Base-by-base conservation (phyloP, 2,888 invertebrate genomes). In the Lymantria dispar region DNA sequence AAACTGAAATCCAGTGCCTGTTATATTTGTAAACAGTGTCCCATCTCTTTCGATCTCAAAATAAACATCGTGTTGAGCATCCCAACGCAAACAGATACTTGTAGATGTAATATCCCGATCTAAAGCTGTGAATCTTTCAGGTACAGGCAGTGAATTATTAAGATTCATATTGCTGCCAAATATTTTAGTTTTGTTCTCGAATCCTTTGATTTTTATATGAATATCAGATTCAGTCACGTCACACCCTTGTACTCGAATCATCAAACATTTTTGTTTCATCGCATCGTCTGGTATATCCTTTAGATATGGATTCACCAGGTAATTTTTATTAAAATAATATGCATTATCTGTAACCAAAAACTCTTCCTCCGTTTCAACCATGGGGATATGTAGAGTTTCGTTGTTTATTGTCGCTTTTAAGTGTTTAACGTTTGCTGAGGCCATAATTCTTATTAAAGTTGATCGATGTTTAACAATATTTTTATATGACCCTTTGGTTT, bases 31-130 rank as follows among this genome's bases (percentile, higher is more conserved):
- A 58, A 81, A 86, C 42, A 87, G 58, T 8, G 57, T 54, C 3
- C 74, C 80, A 55, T 89, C 82, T 74, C 78, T 80, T 62, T 87
- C 85, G 33, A 90, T 80, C 74, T 90, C 90, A 51, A 85, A 85
- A 57, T 75, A 83, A 48, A 54, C 78, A 9, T 68, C 52, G 45
- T 70, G 52, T 10, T 68, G 60, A 36, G 52, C 12, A 0, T 76
- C 60, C 90, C 89, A 90, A 29, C 70, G 56, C 33, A 89, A 47
- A 30, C 68, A 67, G 7, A 87, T 67, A 8, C 76, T 71, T 14
- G 70, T 78, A 10, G 76, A 50, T n/a, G 77, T 75, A 30, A 68
- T 70, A 44, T 74, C 68, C 31, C 70, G 62, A 14, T 76, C 64
- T 2, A 62, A 42, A 10, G 62, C 68, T 31, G 64, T 59, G 13